These are phyloP conservation scores for Drosophila testacea DNA, from an alignment of 2,888 invertebrate species.

Conservation along the genomic window DNA sequence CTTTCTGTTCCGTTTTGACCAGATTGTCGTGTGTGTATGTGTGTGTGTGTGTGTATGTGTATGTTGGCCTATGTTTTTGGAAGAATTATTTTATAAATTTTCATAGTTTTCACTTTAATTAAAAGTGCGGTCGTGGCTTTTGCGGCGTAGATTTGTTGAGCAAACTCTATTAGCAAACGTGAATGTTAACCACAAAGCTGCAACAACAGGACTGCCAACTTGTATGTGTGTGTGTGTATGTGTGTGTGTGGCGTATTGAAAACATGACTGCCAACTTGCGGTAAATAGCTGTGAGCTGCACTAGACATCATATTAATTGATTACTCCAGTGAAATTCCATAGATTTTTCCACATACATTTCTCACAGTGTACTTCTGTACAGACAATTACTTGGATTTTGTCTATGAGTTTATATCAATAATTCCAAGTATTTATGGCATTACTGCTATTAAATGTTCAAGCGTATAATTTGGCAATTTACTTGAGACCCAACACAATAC, in stretches of 20 bases:
- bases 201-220: constrained; percentile 14
- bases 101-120: constrained; percentile 80
- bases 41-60: neutral
- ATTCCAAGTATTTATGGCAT: constrained; percentile 54
- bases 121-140: constrained; percentile 75
- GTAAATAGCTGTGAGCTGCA: constrained; percentile 2
- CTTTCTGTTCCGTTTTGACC: constrained; percentile 6
- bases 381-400: neutral
- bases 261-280: constrained; percentile 6
- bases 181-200: constrained; percentile 25
- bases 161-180: constrained; percentile 63
- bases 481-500: constrained; percentile 10
- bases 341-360: neutral
- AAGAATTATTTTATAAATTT: constrained; percentile 71
- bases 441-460: constrained; percentile 52
- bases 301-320: constrained; percentile 3
- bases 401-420: neutral
- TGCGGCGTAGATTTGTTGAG: constrained; percentile 65
- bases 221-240: neutral
- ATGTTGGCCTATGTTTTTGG: constrained; percentile 26
- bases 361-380: neutral
- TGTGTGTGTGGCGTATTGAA: neutral
- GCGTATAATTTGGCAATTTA: constrained; percentile 32
- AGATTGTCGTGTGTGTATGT: constrained; percentile 5
- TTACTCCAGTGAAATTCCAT: constrained; percentile 1